These are phyloP conservation scores for Mesembrinibis cayennensis DNA, from an alignment of 2,113 vertebrate genomes.

Conservation along the genomic window DNA sequence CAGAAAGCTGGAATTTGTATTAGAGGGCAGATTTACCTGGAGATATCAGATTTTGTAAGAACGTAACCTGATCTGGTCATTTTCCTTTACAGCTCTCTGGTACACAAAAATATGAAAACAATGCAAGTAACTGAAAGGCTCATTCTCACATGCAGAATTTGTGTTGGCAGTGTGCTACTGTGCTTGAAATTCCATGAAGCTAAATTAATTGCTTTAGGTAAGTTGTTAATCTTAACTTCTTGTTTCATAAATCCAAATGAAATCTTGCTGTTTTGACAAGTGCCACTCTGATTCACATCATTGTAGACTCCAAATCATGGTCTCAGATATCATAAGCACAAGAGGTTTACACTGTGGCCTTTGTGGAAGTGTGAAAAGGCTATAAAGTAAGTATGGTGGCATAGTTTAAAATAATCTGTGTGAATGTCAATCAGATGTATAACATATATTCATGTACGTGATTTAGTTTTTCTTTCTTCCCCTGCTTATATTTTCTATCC, in stretches of 20 bases:
- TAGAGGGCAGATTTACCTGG: neutral
- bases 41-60: neutral
- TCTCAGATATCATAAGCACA: neutral
- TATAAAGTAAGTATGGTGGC: neutral
- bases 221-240: neutral
- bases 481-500: neutral
- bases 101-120: neutral
- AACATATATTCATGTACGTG: neutral
- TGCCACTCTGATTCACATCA: neutral
- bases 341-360: neutral
- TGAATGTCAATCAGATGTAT: neutral
- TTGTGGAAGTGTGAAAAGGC: neutral
- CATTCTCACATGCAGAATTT: neutral
- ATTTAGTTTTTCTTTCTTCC: neutral
- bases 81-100: neutral
- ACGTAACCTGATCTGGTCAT: neutral
- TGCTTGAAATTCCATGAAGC: neutral
- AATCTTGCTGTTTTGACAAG: neutral
- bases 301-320: neutral
- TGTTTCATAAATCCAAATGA: neutral
- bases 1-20: neutral
- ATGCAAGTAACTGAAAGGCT: fast-evolving
- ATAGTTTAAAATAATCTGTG: neutral
- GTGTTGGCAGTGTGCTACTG: neutral
- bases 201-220: neutral